phyloP scores from a whole-genome alignment of 2,113 vertebrate species.

The Motacilla alba region DNA sequence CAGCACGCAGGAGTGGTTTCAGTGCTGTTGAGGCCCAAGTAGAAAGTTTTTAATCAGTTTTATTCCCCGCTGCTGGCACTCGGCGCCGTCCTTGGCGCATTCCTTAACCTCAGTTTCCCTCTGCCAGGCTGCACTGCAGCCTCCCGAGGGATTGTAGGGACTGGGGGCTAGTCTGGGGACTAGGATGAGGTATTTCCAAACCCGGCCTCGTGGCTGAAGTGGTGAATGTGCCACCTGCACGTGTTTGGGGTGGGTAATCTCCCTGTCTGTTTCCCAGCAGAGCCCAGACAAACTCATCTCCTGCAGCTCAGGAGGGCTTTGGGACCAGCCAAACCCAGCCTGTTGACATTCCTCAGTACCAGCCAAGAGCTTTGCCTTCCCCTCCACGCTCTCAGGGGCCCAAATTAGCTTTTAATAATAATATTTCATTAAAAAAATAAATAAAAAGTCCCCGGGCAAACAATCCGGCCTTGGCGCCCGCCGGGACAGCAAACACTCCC shows the following conservation, averaged over 20 bases:
- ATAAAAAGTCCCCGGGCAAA: conserved; percentile 3
- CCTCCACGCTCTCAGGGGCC: neutral
- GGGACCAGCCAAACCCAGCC: accelerated
- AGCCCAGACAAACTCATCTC: neutral
- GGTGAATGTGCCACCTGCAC: neutral
- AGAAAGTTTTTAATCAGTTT: neutral
- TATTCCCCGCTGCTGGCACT: neutral
- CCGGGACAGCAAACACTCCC: conserved; percentile 20
- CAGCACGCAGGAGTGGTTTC: neutral
- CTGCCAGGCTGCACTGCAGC: neutral
- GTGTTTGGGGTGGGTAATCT: neutral
- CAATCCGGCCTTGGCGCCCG: neutral
- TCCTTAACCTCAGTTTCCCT: neutral
- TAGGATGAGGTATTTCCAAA: neutral
- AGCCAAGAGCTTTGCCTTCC: neutral
- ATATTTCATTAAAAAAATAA: neutral
- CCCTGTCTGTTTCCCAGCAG: neutral
- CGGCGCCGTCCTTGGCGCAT: accelerated
- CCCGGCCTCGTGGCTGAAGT: neutral
- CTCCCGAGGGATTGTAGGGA: neutral
- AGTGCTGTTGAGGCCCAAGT: neutral
- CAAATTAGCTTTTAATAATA: conserved; percentile 17
- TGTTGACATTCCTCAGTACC: neutral
- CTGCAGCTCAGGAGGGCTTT: neutral
- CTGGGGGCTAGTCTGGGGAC: neutral